Percentiles rank a stretch among this genome's conserved stretches.
Evolutionary conservation across 2,797 vertebrate genomes (phyloP).

Genomic region (Diplodus puntazzo): DNA sequence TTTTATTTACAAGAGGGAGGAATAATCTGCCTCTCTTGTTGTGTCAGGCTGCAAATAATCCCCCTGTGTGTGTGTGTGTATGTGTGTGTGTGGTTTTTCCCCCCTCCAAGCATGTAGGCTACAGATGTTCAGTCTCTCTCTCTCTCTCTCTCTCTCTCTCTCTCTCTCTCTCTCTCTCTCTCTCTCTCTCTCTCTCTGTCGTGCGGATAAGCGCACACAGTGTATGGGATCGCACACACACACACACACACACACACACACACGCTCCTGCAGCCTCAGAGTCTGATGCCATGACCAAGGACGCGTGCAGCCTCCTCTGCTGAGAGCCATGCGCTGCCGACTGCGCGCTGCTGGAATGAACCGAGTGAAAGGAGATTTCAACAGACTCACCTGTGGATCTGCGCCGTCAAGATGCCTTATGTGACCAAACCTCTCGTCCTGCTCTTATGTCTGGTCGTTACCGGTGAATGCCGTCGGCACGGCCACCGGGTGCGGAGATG

Average conservation of each 20-base stretch:
- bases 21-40: conserved; percentile 71
- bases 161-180: conserved; percentile 9
- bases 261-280: conserved; percentile 31
- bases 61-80: conserved; percentile 11
- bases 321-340: conserved; percentile 76
- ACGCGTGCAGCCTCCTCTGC: conserved; percentile 20
- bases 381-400: conserved; percentile 78
- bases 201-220: conserved; percentile 36
- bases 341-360: conserved; percentile 68
- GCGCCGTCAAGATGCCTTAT: conserved; percentile 87
- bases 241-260: conserved; percentile 10
- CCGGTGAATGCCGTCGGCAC: conserved; percentile 88
- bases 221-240: background rate
- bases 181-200: conserved; percentile 15
- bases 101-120: conserved; percentile 32
- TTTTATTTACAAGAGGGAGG: conserved; percentile 67
- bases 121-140: conserved; percentile 61
- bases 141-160: too few relatives aligned
- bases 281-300: conserved; percentile 55
- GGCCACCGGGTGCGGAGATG: conserved; percentile 88
- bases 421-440: conserved; percentile 86
- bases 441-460: conserved; percentile 85
- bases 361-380: conserved; percentile 66
- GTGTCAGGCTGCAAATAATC: conserved; percentile 70
- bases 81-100: conserved; percentile 14